Evolutionary conservation across 2,797 vertebrate species (phyloP).

Genomic region (Danio aesculapii): DNA sequence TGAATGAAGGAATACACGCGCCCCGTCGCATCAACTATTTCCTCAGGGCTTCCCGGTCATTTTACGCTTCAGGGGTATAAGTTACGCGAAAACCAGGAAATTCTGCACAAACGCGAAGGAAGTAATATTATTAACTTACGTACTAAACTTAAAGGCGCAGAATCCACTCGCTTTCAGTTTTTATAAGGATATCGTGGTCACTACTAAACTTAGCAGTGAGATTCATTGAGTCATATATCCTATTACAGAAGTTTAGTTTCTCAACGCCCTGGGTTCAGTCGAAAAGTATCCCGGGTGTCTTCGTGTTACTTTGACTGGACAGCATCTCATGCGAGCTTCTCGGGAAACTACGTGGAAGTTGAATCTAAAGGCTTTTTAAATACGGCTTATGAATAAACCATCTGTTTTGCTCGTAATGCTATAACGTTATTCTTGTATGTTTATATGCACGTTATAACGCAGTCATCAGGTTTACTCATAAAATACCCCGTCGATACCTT

Average conservation of each 20-base stretch:
- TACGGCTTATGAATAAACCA: not conserved
- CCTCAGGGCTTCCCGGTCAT: no score
- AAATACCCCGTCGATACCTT: not conserved
- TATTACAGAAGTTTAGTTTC: not conserved
- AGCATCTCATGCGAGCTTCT: not conserved
- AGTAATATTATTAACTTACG: not conserved
- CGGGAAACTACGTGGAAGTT: no score
- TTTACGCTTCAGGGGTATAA: not conserved
- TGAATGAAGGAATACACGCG: constrained; percentile 15
- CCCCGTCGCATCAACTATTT: not conserved
- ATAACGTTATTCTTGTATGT: not conserved
- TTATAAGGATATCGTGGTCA: not conserved
- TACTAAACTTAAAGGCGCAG: not conserved
- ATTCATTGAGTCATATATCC: not conserved
- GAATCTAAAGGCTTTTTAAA: no score
- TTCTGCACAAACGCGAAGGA: not conserved
- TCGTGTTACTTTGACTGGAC: not conserved
- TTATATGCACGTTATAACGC: not conserved
- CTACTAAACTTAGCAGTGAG: not conserved
- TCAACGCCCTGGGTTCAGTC: not conserved
- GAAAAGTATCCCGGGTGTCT: not conserved
- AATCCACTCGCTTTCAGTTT: not conserved
- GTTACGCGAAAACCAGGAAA: not conserved
- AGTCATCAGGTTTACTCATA: not conserved
- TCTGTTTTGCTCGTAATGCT: not conserved